phyloP scores from a whole-genome alignment of 2,113 vertebrate species.

The Manacus vitellinus region DNA sequence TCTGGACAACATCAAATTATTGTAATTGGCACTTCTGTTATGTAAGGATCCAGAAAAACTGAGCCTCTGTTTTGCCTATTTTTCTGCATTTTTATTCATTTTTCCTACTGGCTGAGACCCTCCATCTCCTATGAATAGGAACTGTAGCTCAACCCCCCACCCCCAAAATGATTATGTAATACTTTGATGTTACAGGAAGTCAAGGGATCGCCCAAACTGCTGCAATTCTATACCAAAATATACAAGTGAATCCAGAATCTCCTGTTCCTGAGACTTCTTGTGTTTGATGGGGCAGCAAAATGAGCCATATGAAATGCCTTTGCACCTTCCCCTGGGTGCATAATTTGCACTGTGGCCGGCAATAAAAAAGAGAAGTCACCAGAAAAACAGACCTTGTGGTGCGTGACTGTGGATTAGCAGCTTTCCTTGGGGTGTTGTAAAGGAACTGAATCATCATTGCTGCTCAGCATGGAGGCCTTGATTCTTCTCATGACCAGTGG shows the following conservation, averaged over 20 bases:
- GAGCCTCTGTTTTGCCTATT: neutral
- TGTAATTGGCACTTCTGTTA: neutral
- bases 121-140: neutral
- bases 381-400: neutral
- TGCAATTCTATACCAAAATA: neutral
- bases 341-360: neutral
- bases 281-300: neutral
- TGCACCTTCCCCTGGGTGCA: neutral
- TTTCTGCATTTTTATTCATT: neutral
- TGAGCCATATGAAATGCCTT: neutral
- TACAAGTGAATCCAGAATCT: neutral
- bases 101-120: neutral
- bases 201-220: neutral
- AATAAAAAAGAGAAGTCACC: neutral
- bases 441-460: neutral
- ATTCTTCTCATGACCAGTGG: neutral
- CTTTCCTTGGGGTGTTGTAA: neutral
- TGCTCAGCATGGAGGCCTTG: neutral
- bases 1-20: neutral
- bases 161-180: neutral
- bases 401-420: neutral
- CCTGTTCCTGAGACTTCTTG: neutral
- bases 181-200: neutral
- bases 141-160: neutral
- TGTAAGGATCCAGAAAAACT: neutral